Evolutionary conservation across 2,797 vertebrate genomes (phyloP).

Genomic region (Ataeniobius toweri): DNA sequence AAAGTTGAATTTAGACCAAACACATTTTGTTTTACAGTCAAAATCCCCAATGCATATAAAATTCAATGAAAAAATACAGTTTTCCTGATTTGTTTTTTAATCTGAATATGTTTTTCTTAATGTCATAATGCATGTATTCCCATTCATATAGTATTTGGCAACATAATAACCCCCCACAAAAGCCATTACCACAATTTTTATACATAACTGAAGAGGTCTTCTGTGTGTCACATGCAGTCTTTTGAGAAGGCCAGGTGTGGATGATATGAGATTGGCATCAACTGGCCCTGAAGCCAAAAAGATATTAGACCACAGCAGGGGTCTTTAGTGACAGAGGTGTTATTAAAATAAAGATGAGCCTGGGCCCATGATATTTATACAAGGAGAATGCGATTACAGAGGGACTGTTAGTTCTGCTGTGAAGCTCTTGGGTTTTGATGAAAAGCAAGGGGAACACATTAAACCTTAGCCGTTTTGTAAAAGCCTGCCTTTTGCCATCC

Average conservation of each 20-base stretch:
- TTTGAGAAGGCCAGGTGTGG: slow-evolving; percentile 37
- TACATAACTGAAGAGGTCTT: neutral
- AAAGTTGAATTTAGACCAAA: neutral
- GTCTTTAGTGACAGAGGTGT: slow-evolving; percentile 68
- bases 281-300: slow-evolving; percentile 50
- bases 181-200: neutral
- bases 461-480: slow-evolving; percentile 77
- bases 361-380: slow-evolving; percentile 79
- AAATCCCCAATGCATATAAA: neutral
- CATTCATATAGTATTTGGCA: too few relatives aligned
- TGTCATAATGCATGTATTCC: too few relatives aligned
- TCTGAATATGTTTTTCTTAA: too few relatives aligned
- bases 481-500: slow-evolving; percentile 65
- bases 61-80: too few relatives aligned
- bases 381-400: slow-evolving; percentile 73
- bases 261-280: slow-evolving; percentile 33
- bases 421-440: slow-evolving; percentile 67
- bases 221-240: slow-evolving; percentile 33
- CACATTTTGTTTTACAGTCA: neutral
- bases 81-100: too few relatives aligned
- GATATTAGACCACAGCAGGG: slow-evolving; percentile 63
- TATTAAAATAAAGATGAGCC: slow-evolving; percentile 82
- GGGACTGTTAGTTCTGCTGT: slow-evolving; percentile 75
- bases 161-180: neutral
- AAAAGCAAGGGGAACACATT: slow-evolving; percentile 77